phyloP scores from a whole-genome alignment of 2,888 invertebrate species.

The Drosophila longiperda region DNA sequence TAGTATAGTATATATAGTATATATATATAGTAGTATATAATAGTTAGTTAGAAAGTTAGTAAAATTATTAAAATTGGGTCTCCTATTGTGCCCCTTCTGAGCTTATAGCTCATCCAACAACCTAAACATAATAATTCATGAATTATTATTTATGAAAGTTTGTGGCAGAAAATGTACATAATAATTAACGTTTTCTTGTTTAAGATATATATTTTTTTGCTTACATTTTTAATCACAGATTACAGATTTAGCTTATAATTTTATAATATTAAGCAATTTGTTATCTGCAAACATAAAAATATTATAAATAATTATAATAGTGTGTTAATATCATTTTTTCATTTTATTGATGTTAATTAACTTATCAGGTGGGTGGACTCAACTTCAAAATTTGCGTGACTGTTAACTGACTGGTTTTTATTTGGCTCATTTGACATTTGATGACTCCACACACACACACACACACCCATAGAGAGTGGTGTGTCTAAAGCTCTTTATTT shows the following conservation, averaged over 20 bases:
- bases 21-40: no score
- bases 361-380: slow-evolving; percentile 4
- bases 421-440: slow-evolving; percentile 57
- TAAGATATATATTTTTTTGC: background rate
- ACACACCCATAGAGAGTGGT: slow-evolving; percentile 16
- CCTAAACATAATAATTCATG: background rate
- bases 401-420: slow-evolving; percentile 36
- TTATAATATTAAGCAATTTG: background rate
- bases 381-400: slow-evolving; percentile 33
- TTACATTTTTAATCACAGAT: background rate
- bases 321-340: slow-evolving; percentile 52
- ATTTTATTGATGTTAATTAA: slow-evolving; percentile 20
- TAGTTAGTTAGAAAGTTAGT: background rate
- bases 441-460: slow-evolving; percentile 2
- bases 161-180: background rate
- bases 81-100: no score
- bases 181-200: background rate
- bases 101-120: no score
- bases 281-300: background rate
- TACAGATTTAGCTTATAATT: background rate
- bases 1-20: no score
- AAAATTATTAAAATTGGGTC: no score
- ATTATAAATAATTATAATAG: slow-evolving; percentile 37
- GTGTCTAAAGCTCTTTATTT: slow-evolving; percentile 41
- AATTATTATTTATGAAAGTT: background rate